Base-by-base conservation (phyloP, 2,113 vertebrate genomes). In the Sinocyclocheilus rhinocerous region DNA sequence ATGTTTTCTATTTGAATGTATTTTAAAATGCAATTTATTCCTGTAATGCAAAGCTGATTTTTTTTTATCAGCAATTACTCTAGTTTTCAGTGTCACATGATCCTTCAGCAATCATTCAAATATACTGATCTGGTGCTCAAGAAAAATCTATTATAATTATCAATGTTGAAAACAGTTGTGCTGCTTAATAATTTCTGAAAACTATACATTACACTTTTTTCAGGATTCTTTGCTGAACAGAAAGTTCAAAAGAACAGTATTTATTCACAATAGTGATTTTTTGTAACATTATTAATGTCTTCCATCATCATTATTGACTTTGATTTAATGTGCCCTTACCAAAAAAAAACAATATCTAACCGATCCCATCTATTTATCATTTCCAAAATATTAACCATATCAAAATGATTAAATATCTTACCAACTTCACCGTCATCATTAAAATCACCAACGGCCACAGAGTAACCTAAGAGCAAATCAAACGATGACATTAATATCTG, bases 361-460 rank as follows among this genome's bases (percentile, higher is more conserved):
- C 0, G 6, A 57, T 57, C 55, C 18, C 55, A n/a, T 10, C 20
- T 10, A 88, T 63, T 59, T 59, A 81, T 24, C 26, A 20, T 45
- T 39, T 75, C 13, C 20, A 39, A 84, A 24, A 84, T 12, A n/a
- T 13, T 0, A 36, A 39, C 72, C 5, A 79, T 8, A n/a, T 8
- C 0, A 8, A 29, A 13, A 73, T 26, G 39, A 84, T 8, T 18
- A 50, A 36, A 57, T 1, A 82, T 48, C 94, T 90, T 94, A 99
- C 98, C 98, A 84, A 99, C 97, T 6, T 94, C 88, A 13, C 94
- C 95, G 24, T 99, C 98, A 0, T 93, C 88, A 13, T 94, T 98
- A 92, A 99, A 99, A 91, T 99, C 98, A 83, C 96, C 97, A 0
- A 98, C 96, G 0, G 97, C 93, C 91, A 99, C 96, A 0, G 98